Conservation (phyloP, 2,113 vertebrate genomes). For the Aegotheles bennettii region DNA sequence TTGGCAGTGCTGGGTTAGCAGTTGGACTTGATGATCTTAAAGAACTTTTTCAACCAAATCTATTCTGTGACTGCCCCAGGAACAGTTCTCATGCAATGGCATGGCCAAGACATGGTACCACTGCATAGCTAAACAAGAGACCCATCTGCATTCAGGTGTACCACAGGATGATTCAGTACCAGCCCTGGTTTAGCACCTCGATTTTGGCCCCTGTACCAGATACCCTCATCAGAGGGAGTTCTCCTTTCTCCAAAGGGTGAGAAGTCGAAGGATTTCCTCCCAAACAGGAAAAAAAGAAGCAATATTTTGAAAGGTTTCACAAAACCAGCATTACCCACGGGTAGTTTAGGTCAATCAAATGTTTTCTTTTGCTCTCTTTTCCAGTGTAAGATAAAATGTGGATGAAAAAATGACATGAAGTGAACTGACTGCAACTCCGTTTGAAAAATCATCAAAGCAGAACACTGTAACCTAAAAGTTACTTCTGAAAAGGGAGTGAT, state of each 20-base stretch:
- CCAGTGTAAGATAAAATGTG: not conserved
- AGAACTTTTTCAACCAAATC: no score
- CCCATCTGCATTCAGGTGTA: not conserved
- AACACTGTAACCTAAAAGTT: conserved; percentile 36
- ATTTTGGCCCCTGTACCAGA: not conserved
- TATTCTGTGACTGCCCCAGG: no score
- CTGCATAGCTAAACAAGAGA: not conserved
- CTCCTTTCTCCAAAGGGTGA: not conserved
- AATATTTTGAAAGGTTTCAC: not conserved
- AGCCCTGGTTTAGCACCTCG: not conserved
- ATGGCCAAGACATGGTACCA: rapidly evolving
- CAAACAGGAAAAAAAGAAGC: not conserved
- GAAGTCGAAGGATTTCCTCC: not conserved
- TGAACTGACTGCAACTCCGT: not conserved
- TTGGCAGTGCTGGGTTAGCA: no score
- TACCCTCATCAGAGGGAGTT: rapidly evolving
- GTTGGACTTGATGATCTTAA: no score
- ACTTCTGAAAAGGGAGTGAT: conserved; percentile 28
- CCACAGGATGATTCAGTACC: not conserved
- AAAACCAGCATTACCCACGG: not conserved
- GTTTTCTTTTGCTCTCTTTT: not conserved
- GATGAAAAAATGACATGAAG: conserved; percentile 10
- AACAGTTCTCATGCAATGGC: no score
- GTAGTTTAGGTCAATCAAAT: conserved; percentile 26
- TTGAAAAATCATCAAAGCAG: conserved; percentile 57